phyloP scores from a whole-genome alignment of 2,113 vertebrate species.

The Passer domesticus region DNA sequence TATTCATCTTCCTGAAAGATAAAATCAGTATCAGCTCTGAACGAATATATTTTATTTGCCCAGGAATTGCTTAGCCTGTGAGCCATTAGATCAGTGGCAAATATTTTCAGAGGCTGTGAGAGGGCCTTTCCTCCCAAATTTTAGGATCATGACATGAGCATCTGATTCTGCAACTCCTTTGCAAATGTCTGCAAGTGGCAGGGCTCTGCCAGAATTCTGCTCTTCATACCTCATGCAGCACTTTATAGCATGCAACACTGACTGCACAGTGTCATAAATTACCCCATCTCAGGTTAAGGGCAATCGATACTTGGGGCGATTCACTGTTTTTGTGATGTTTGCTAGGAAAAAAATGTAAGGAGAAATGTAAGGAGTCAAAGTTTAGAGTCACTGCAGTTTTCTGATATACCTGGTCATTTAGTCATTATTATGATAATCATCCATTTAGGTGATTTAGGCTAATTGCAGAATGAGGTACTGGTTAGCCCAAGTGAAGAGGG shows the following conservation, averaged over 20 bases:
- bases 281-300: neutral
- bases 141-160: neutral
- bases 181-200: neutral
- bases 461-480: neutral
- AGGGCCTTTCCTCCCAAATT: neutral
- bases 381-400: neutral
- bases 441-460: neutral
- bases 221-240: neutral
- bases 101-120: neutral
- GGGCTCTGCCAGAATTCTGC: neutral
- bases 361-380: neutral
- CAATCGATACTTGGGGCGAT: neutral
- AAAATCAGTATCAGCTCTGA: neutral
- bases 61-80: neutral
- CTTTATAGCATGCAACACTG: neutral
- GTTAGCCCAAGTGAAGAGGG: neutral
- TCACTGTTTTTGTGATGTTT: neutral
- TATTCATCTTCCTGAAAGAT: neutral
- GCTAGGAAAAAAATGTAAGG: neutral
- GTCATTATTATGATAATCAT: neutral
- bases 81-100: neutral
- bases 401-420: neutral
- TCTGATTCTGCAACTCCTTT: neutral
- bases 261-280: neutral
- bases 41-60: neutral